Base-by-base conservation (phyloP, 1,140 invertebrate genomes). In the Cheumatopsyche charites region DNA sequence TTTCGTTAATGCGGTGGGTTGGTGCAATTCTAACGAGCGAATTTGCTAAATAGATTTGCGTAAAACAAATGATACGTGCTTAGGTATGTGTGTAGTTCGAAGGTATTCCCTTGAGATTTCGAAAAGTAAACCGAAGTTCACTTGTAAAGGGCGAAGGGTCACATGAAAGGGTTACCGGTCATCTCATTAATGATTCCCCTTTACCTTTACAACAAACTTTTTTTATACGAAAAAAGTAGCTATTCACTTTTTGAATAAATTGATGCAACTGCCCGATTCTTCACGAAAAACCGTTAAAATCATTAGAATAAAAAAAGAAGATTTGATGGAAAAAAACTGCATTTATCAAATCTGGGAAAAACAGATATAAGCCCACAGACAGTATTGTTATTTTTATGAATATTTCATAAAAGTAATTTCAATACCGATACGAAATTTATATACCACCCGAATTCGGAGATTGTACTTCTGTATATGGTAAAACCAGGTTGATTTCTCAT, bases 401-500 rank as follows among this genome's bases (percentile, higher is more conserved):
- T n/a, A n/a, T n/a, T n/a, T n/a, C n/a, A n/a, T n/a, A n/a, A n/a
- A n/a, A n/a, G n/a, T n/a, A n/a, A n/a, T 47, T 47, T 47, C 25
- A 23, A 25, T 23, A 13, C 21, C 13, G 9, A 15, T n/a, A 26
- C 5, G 42, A 23, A 63, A 63, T 63, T 63, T 63, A 63, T 63
- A 19, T 63, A 29, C 19, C 9, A 13, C 1, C 29, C 17, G 62
- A 63, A 63, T 63, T 63, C 1, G 62, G 36, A 26, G 62, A 63
- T 63, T 23, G 62, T 63, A 12, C 62, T 63, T 29, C 62, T 63
- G 41, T 63, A 45, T 45, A 45, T n/a, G 23, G 63, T 13, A 43
- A 67, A 67, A 67, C 63, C 63, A 41, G 63, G 36, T 42, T 45
- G 62, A 63, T 63, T 58, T 63, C 63, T 15, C 45, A 67, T 67